Base-by-base conservation (phyloP, 2,797 vertebrate species). In the Cuculus canorus region DNA sequence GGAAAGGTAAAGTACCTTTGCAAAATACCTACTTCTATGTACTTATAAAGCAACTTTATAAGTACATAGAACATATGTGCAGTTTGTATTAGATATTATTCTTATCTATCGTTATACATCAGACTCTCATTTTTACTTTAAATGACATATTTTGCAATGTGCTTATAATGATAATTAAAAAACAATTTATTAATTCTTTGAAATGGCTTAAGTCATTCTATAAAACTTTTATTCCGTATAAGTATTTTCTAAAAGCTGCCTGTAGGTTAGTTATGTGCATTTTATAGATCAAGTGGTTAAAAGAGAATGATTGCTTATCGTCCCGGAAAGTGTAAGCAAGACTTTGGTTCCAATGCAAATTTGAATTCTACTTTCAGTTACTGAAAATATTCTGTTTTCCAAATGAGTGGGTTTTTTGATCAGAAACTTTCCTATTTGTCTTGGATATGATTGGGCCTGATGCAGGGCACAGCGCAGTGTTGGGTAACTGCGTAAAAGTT, bases 341-440 rank as follows among this genome's bases (percentile, higher is more conserved):
- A 52, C 18, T n/a, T n/a, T 53, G 11, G 22, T 80, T 81, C 17
- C 12, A 39, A 15, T 27, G 69, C 59, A 59, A 68, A 77, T 76
- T 43, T 33, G 56, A 54, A 14, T 73, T 75, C 14, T 72, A 9
- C 7, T 70, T 65, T 39, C 8, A 17, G 28, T 32, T 78, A 61
- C 11, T 3, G 5, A 56, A 72, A 73, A 24, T 0, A 0, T 60
- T 63, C 13, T 59, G 17, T n/a, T 82, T 27, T 56, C 30, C 15
- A 37, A 75, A 10, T 5, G 60, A 56, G 17, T 10, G 3, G 3
- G 17, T 18, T 1, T 82, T 61, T 52, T 77, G 4, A 39, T 45
- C 8, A 32, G 43, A 52, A 77, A 19, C 45, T 23, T 66, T 81
- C 0, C 0, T 56, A 69, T 69, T 21, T 37, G 3, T 24, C 5